These are phyloP conservation scores for Otus sunia DNA, from an alignment of 2,113 vertebrate genomes.

Conservation along the genomic window DNA sequence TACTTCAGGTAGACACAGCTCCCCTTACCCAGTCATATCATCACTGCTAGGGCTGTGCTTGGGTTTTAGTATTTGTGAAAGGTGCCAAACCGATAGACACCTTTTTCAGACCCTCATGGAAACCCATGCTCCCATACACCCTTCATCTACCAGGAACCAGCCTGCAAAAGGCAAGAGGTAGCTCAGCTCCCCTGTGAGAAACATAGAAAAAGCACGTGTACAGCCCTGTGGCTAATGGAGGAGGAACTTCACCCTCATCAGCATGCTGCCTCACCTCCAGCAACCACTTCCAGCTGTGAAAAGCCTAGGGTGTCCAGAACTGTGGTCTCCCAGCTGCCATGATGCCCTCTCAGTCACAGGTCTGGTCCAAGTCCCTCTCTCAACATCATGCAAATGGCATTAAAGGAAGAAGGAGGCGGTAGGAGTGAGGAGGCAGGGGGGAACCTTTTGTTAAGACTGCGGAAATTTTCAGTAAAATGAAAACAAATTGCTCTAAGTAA, in stretches of 20 bases:
- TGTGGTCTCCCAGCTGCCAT: neutral
- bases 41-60: neutral
- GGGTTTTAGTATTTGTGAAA: neutral
- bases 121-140: neutral
- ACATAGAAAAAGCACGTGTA: fast-evolving
- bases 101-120: neutral
- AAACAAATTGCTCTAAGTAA: conserved; percentile 85
- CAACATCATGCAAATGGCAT: conserved; percentile 27
- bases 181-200: neutral
- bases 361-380: conserved; percentile 14
- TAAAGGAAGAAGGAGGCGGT: neutral
- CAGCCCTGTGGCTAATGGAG: neutral
- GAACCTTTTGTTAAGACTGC: conserved; percentile 67
- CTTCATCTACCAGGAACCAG: neutral
- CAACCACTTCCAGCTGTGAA: neutral
- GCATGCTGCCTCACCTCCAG: neutral
- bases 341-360: neutral
- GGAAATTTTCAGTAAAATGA: conserved; percentile 81
- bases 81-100: neutral
- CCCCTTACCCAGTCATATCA: neutral
- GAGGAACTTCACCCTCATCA: neutral
- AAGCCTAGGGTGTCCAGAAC: neutral
- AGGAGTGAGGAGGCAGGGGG: neutral
- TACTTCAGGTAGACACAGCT: neutral
- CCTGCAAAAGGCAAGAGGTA: neutral